phyloP scores from a whole-genome alignment of 2,888 invertebrate species.

The Lypha dubia region DNA sequence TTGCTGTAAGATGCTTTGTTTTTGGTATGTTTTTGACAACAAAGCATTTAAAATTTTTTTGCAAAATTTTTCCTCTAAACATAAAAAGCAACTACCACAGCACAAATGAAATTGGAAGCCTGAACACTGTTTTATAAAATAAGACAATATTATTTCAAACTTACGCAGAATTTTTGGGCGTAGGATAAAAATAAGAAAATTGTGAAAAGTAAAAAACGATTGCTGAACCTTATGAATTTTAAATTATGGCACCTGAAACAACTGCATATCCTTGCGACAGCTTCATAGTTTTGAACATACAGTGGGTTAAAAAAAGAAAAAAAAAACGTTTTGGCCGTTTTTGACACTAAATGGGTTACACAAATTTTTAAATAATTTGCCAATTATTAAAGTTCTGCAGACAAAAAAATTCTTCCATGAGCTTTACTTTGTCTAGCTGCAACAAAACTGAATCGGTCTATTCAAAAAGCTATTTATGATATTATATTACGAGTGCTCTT shows the following conservation, averaged over 20 bases:
- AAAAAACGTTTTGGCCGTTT: no score
- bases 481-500: not conserved
- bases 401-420: no score
- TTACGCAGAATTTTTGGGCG: slow-evolving; percentile 10
- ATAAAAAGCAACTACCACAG: slow-evolving; percentile 20
- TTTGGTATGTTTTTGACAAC: slow-evolving; percentile 68
- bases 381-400: no score
- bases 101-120: not conserved
- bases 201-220: not conserved
- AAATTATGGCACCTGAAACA: not conserved
- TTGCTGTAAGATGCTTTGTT: slow-evolving; percentile 32
- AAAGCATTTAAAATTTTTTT: slow-evolving; percentile 62
- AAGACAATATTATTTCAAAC: slow-evolving; percentile 6
- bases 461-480: no score
- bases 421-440: no score
- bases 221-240: slow-evolving; percentile 18
- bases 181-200: not conserved
- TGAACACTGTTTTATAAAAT: slow-evolving; percentile 3
- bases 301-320: not conserved
- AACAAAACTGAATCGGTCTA: no score
- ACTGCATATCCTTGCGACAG: not conserved
- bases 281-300: not conserved
- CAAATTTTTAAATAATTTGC: no score
- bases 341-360: no score
- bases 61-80: slow-evolving; percentile 33